Conservation (phyloP, 2,797 vertebrate genomes). For the Halcyon chelicuti region DNA sequence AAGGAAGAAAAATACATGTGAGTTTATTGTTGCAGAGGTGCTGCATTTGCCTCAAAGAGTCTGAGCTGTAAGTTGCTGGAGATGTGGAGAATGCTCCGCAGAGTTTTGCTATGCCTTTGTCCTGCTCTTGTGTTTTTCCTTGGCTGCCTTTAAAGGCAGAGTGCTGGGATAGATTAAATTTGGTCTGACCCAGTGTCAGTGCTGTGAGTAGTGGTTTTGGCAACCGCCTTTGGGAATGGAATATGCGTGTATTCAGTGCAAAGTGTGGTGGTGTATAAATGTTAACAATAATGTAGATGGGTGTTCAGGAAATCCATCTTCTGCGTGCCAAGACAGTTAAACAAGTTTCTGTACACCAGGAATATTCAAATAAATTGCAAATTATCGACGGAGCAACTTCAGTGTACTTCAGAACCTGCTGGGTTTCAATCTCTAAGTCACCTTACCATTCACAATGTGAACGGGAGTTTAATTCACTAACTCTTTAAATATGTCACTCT, state of each 20-base stretch:
- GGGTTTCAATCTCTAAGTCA: constrained; percentile 8
- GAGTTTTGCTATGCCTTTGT: not conserved
- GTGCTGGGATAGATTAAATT: not conserved
- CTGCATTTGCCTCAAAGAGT: not conserved
- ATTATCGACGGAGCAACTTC: not conserved
- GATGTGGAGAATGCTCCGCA: not conserved
- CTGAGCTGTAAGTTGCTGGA: not conserved
- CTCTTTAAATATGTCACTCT: constrained; percentile 49
- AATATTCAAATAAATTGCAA: not conserved
- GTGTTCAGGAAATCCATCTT: constrained; percentile 1
- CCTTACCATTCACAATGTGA: constrained; percentile 1
- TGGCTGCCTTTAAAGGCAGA: not conserved
- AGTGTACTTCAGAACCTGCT: constrained; percentile 8
- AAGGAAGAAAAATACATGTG: not conserved
- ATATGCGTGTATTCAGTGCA: not conserved
- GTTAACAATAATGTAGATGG: not conserved
- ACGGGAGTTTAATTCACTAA: constrained; percentile 51
- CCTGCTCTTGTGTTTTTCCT: not conserved
- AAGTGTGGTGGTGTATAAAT: not conserved
- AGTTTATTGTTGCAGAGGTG: not conserved
- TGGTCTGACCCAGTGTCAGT: not conserved
- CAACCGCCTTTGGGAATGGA: not conserved
- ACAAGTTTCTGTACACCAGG: not conserved
- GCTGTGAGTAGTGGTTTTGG: not conserved
- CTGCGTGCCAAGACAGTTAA: not conserved